phyloP scores from a whole-genome alignment of 2,113 vertebrate genomes.

The Toxostoma redivivum region DNA sequence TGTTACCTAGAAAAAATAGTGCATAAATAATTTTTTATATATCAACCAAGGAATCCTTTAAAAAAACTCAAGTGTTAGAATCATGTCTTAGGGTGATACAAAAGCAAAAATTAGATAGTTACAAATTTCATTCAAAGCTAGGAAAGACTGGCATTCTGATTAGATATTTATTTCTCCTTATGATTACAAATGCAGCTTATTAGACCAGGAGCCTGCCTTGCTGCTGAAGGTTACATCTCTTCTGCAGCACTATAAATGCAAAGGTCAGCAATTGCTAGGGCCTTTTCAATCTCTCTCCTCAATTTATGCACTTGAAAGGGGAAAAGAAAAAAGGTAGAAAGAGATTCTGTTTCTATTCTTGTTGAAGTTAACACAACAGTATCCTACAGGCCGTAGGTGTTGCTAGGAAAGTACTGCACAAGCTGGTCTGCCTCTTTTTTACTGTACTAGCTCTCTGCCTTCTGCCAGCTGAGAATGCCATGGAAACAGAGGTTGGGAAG shows the following conservation, averaged over 20 bases:
- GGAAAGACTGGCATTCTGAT: background rate
- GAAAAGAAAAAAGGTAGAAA: constrained; percentile 14
- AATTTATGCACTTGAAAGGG: constrained; percentile 2
- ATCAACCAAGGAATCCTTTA: background rate
- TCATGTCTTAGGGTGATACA: background rate
- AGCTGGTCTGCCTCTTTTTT: constrained; percentile 28
- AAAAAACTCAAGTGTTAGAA: background rate
- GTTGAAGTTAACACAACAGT: constrained; percentile 24
- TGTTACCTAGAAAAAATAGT: background rate
- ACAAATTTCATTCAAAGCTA: background rate
- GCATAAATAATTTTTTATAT: background rate
- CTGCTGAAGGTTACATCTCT: background rate
- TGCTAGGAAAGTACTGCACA: constrained; percentile 40
- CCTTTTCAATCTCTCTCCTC: background rate
- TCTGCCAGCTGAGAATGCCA: constrained; percentile 32
- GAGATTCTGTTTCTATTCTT: constrained; percentile 40
- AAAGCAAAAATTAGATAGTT: background rate
- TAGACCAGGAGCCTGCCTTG: background rate
- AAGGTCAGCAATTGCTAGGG: constrained; percentile 8
- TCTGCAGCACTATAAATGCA: background rate
- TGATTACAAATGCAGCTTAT: background rate
- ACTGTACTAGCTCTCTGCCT: constrained; percentile 19
- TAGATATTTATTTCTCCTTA: background rate
- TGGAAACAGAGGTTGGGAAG: constrained; percentile 48
- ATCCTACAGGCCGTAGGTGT: constrained; percentile 23